Evolutionary conservation across 1,140 invertebrate species (phyloP), one percentile per base, ranked within the genome.

Genomic region (Psix sp.): DNA sequence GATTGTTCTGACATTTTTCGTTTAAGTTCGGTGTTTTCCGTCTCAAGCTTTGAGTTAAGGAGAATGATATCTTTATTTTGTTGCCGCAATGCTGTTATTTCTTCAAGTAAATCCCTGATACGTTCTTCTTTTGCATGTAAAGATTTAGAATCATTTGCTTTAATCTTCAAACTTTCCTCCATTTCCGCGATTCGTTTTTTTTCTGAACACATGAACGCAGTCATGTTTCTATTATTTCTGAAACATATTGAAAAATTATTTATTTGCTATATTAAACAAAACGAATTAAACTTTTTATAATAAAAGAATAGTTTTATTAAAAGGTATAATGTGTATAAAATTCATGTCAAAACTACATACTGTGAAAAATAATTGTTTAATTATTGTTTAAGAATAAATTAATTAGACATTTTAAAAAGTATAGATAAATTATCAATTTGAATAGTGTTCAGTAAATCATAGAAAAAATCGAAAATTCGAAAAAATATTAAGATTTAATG

Each of bases 61-160:
- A 43, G 31, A 0, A 84, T 66, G 3, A 86, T 60, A 35, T 87
- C 84, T 4, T 56, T 75, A 24, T 87, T 87, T 31, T 86, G 83
- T n/a, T 87, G 78, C 11, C 87, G 83, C 4, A 87, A 33, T 18
- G 80, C 77, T 36, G 84, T 78, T 2, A 85, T 71, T 45, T 87
- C 85, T 6, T 72, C 82, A 7, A 46, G 36, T 16, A 87, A 35
- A 42, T 84, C 82, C 3, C 51, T 42, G 59, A 87, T 85, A 24
- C 76, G 79, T 11, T 86, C 79, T 4, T 87, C 80, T 31, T 83
- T 86, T 9, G 81, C 80, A 6, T 76, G 54, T 4, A 79, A 39
- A 3, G 52, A 35, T 1, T 80, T 67, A 3, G 77, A 80, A 11
- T 77, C 67, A 21, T 77, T 80, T 0, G 62, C 57, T 3, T 66